Evolutionary conservation across 2,113 vertebrate genomes (phyloP).

Genomic region (Heterocephalus glaber): DNA sequence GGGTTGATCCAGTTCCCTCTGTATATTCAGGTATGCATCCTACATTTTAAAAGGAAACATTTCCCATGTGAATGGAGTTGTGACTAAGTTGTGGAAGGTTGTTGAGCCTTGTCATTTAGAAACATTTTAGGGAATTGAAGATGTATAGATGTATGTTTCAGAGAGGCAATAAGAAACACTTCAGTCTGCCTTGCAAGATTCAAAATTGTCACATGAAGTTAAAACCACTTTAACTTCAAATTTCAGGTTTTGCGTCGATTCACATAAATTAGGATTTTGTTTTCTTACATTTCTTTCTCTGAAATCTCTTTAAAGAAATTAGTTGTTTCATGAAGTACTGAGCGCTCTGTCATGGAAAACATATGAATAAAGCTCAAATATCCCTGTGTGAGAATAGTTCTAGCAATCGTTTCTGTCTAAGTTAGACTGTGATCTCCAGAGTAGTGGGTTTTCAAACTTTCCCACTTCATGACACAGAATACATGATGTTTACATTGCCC

Average conservation of each 20-base stretch:
- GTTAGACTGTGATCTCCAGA: background rate
- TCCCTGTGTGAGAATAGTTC: background rate
- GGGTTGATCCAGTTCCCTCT: background rate
- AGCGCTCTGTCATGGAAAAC: background rate
- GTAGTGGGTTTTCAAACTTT: background rate
- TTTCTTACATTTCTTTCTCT: background rate
- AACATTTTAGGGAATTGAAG: background rate
- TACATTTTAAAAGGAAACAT: background rate
- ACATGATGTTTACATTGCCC: background rate
- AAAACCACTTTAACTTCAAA: background rate
- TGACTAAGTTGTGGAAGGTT: background rate
- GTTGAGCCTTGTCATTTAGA: background rate
- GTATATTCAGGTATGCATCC: background rate
- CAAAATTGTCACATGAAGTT: background rate
- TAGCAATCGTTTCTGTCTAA: background rate
- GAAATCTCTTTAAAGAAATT: background rate
- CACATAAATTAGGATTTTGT: background rate
- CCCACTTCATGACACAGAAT: background rate
- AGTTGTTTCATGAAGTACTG: background rate
- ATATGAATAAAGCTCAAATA: background rate
- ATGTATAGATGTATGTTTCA: background rate
- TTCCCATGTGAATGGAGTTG: background rate
- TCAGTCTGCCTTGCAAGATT: background rate
- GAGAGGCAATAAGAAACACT: background rate
- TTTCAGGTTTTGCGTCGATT: background rate